Conservation (phyloP, 2,113 vertebrate genomes). For the Neotragus moschatus region DNA sequence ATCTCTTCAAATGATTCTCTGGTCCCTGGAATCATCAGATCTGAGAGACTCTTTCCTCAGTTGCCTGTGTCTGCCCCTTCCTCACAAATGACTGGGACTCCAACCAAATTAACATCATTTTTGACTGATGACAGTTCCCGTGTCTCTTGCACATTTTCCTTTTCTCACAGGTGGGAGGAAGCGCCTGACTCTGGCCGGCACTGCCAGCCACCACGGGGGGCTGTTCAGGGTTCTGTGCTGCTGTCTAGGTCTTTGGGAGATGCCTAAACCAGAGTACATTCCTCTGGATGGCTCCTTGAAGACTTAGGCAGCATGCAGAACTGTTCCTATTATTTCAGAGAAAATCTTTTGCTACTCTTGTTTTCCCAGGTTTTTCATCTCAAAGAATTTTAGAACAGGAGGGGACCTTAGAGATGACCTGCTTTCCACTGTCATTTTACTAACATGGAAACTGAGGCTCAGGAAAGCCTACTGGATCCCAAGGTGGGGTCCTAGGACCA, state of each 20-base stretch:
- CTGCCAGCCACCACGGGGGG: accelerated
- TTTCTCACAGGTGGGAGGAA: neutral
- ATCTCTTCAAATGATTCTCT: neutral
- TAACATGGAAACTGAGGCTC: neutral
- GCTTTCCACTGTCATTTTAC: neutral
- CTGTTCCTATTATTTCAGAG: neutral
- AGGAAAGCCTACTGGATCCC: neutral
- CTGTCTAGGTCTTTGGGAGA: neutral
- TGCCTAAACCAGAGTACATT: neutral
- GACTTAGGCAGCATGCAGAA: no score
- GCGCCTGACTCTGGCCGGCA: accelerated
- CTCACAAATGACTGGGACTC: neutral
- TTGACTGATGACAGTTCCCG: neutral
- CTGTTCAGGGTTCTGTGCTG: neutral
- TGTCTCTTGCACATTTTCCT: neutral
- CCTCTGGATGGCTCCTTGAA: neutral
- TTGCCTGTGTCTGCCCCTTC: neutral
- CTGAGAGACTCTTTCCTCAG: neutral
- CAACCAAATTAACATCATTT: neutral
- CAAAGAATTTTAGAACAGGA: neutral
- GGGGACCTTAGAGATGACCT: neutral
- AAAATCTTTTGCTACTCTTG: neutral
- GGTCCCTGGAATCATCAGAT: neutral
- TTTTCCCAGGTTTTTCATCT: neutral
- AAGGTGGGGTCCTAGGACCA: neutral